A percentile compares a stretch with the other conserved stretches of the same genome.
phyloP scores from a whole-genome alignment of 2,888 invertebrate genomes.

The Ichneumon xanthorius region DNA sequence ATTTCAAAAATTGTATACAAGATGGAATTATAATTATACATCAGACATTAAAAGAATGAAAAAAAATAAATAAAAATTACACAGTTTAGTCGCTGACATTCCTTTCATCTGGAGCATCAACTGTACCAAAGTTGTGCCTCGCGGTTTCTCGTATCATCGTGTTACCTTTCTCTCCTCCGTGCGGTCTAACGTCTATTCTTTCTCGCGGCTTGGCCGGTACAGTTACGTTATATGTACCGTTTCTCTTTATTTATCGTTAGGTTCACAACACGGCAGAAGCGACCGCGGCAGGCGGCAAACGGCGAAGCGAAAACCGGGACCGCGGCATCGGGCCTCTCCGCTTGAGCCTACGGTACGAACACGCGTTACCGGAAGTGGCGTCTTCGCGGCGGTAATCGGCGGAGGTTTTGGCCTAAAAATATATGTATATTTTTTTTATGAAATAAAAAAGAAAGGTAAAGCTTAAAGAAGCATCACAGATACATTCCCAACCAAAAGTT shows the following conservation, averaged over 20 bases:
- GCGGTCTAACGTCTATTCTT: constrained; percentile 66
- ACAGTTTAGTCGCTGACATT: constrained; percentile 27
- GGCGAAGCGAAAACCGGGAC: constrained; percentile 14
- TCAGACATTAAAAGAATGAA: neutral
- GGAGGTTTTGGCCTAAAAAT: neutral
- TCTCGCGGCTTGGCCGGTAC: constrained; percentile 37
- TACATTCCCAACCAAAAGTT: too few relatives aligned
- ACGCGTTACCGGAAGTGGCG: constrained; percentile 26
- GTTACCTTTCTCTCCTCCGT: constrained; percentile 12
- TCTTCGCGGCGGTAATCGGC: neutral
- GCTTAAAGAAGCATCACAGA: too few relatives aligned
- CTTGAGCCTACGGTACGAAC: constrained; percentile 11
- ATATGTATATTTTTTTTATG: too few relatives aligned
- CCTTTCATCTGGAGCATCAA: neutral
- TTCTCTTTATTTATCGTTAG: constrained; percentile 45
- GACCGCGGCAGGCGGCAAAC: neutral
- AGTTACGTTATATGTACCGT: constrained; percentile 60
- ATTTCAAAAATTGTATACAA: too few relatives aligned
- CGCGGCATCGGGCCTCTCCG: neutral
- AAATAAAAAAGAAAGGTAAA: too few relatives aligned
- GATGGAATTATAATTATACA: too few relatives aligned
- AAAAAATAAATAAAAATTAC: neutral
- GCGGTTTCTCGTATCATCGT: constrained; percentile 19
- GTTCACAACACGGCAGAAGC: constrained; percentile 1
- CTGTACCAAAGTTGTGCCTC: neutral